Conservation (phyloP, 1,140 invertebrate species). For the Tetramorium parvispinum region DNA sequence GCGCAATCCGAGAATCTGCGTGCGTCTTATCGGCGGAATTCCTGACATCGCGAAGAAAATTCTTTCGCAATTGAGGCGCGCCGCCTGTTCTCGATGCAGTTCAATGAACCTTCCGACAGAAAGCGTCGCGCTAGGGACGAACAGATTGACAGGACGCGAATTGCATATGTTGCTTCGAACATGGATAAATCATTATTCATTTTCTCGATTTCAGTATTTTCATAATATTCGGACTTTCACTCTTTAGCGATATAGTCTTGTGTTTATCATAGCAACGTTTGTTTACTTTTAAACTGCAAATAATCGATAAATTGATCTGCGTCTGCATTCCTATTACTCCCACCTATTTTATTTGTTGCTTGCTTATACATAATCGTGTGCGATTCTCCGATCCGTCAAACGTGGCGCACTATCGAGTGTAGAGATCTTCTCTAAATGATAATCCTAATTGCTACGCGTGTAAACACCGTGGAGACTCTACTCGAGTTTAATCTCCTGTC, state of each 20-base stretch:
- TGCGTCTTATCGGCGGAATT: slow-evolving; percentile 38
- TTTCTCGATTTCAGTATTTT: not conserved
- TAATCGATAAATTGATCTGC: not conserved
- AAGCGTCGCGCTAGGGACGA: not conserved
- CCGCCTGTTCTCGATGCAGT: slow-evolving; percentile 36
- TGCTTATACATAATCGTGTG: slow-evolving; percentile 6
- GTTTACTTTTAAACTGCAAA: not conserved
- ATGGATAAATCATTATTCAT: not conserved
- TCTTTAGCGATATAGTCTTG: too few relatives aligned
- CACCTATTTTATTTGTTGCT: not conserved
- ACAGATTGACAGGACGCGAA: not conserved
- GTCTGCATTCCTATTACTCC: not conserved
- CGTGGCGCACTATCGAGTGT: not conserved
- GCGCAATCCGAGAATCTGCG: slow-evolving; percentile 51
- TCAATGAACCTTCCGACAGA: slow-evolving; percentile 39
- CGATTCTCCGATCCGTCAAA: not conserved
- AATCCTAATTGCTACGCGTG: slow-evolving; percentile 61
- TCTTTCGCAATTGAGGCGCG: slow-evolving; percentile 52
- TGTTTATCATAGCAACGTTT: not conserved
- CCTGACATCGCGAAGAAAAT: slow-evolving; percentile 42
- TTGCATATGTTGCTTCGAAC: not conserved
- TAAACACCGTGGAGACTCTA: slow-evolving; percentile 52
- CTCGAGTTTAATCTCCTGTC: slow-evolving; percentile 60
- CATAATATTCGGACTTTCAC: not conserved
- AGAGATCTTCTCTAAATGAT: slow-evolving; percentile 53